These are phyloP conservation scores for Isoperla grammatica DNA, from an alignment of 2,888 invertebrate genomes.

Conservation along the genomic window DNA sequence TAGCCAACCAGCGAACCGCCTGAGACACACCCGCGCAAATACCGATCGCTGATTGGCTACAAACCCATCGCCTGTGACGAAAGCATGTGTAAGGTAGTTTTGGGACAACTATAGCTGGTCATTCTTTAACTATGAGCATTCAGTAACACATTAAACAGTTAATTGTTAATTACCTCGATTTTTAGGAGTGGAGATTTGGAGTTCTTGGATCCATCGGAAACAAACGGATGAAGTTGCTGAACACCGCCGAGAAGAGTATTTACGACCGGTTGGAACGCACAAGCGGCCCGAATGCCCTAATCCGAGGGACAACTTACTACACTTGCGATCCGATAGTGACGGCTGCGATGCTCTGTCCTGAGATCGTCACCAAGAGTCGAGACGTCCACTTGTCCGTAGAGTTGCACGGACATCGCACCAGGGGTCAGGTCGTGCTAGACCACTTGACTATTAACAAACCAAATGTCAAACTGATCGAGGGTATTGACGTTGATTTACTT, in stretches of 20 bases:
- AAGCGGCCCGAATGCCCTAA: not conserved
- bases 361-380: conserved; percentile 13
- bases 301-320: conserved; percentile 33
- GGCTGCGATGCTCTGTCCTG: conserved; percentile 21
- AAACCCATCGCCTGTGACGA: too few species aligned
- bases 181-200: conserved; percentile 25
- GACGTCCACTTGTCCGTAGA: conserved; percentile 53
- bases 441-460: conserved; percentile 43
- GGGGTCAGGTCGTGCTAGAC: conserved; percentile 61
- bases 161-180: too few species aligned
- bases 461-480: conserved; percentile 46
- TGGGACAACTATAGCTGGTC: too few species aligned
- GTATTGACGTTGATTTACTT: conserved; percentile 47
- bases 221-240: conserved; percentile 21
- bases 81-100: too few species aligned
- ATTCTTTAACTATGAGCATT: too few species aligned
- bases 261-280: conserved; percentile 5
- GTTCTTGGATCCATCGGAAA: conserved; percentile 13
- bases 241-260: conserved; percentile 20
- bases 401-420: conserved; percentile 50
- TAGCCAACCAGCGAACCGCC: too few species aligned
- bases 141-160: too few species aligned
- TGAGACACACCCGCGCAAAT: too few species aligned
- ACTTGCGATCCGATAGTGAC: conserved; percentile 47
- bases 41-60: too few species aligned